Percentiles rank a stretch among this genome's conserved stretches.
phyloP scores from a whole-genome alignment of 2,888 invertebrate genomes.

The Sinotaia quadrata region DNA sequence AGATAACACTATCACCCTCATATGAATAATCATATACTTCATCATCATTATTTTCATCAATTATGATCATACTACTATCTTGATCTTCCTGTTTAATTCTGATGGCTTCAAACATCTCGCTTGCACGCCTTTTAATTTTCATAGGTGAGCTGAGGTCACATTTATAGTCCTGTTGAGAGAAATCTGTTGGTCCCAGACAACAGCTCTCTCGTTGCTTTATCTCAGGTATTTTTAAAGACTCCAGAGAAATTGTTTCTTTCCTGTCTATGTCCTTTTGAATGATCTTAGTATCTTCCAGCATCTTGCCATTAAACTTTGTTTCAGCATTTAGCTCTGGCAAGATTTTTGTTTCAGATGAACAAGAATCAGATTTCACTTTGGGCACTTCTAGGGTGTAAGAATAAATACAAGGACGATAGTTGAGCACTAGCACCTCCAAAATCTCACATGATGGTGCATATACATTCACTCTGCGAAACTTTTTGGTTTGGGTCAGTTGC shows the following conservation, averaged over 20 bases:
- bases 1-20: slow-evolving; percentile 17
- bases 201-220: slow-evolving; percentile 5
- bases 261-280: neutral
- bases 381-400: neutral
- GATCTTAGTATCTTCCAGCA: neutral
- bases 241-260: neutral
- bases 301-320: neutral
- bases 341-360: too few relatives aligned
- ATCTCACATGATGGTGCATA: neutral
- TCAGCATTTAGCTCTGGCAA: too few relatives aligned
- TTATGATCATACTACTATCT: neutral
- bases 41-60: neutral
- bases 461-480: neutral
- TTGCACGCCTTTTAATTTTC: slow-evolving; percentile 9
- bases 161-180: neutral
- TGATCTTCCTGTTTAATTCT: neutral
- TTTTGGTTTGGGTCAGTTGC: neutral
- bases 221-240: neutral
- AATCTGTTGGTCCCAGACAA: neutral
- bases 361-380: neutral
- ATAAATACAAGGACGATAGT: slow-evolving; percentile 12
- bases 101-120: neutral
- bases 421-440: slow-evolving; percentile 4
- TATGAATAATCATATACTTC: neutral
- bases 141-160: neutral